Percentiles rank a stretch among this genome's conserved stretches.
Conservation (phyloP, 2,888 invertebrate species). For the Conus canariensis region DNA sequence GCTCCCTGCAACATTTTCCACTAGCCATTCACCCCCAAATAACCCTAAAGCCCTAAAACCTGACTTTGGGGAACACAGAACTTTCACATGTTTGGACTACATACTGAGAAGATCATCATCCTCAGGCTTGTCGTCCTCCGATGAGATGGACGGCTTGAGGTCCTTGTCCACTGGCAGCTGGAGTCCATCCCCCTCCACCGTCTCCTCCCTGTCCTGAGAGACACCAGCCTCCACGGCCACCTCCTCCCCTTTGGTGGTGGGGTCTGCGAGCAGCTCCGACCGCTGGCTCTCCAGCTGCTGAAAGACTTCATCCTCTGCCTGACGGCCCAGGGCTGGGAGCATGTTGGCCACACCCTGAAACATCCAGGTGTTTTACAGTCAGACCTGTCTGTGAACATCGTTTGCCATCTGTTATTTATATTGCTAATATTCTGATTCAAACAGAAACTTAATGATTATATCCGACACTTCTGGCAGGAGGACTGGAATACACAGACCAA, state of each 20-base stretch:
- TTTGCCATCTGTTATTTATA: no score
- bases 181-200: conserved; percentile 51
- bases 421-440: no score
- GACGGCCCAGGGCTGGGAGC: conserved; percentile 17
- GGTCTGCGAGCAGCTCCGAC: background rate
- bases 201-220: conserved; percentile 42
- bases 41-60: no score
- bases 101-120: conserved; percentile 69
- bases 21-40: no score
- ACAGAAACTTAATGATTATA: no score
- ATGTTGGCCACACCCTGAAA: conserved; percentile 11
- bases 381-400: background rate
- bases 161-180: conserved; percentile 52
- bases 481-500: no score
- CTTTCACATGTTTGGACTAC: conserved; percentile 33
- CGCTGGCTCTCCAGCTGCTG: conserved; percentile 30
- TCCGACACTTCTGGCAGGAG: no score
- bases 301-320: conserved; percentile 48
- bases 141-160: conserved; percentile 60
- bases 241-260: conserved; percentile 13
- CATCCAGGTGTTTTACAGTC: background rate
- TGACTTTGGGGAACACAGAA: no score
- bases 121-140: conserved; percentile 67
- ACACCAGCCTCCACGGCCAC: conserved; percentile 19
- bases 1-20: no score